Base-by-base conservation (phyloP, 2,888 invertebrate species). In the Eilema sororculum region DNA sequence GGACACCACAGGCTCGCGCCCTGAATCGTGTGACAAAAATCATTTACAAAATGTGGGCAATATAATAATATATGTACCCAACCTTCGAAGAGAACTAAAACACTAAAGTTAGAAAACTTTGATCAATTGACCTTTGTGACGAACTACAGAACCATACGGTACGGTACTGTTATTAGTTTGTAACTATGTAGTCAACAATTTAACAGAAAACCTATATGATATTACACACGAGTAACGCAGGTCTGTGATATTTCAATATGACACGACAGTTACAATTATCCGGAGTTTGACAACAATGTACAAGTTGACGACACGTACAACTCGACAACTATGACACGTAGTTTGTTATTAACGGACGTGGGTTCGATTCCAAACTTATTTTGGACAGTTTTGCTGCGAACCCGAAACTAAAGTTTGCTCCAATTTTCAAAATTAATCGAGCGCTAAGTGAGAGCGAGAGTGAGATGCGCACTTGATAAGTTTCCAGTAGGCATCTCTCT, bases 311-410 rank as follows among this genome's bases (percentile, higher is more conserved):
- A 52, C n/a, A n/a, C 52, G 52, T n/a, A n/a, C 9, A 52, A n/a
- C 52, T n/a, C 46, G 52, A 52, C 20, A 52, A 52, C 20, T 52
- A n/a, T 20, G 52, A 52, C 52, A 52, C 52, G 20, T 52, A 52
- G n/a, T 52, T 52, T 52, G 52, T 52, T 52, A 52, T 52, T 52
- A 52, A 52, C 52, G 52, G 20, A 52, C 52, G 52, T 52, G 52
- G 52, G 52, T 52, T 52, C 52, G 52, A 52, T n/a, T n/a, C 20
- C n/a, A 52, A 52, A 52, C 20, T n/a, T 46, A 46, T 16, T 46
- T 46, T 6, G 46, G 46, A 20, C 20, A 46, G 20, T 20, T 46
- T 46, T 46, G 46, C 46, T 46, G 20, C 46, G 20, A 20, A 46
- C 46, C 20, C 46, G 6, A 20, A 46, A 46, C 46, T 46, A 20